Percentiles rank a stretch among this genome's conserved stretches.
These are phyloP conservation scores for Yponomeuta cagnagella DNA, from an alignment of 2,888 invertebrate genomes.

Conservation along the genomic window DNA sequence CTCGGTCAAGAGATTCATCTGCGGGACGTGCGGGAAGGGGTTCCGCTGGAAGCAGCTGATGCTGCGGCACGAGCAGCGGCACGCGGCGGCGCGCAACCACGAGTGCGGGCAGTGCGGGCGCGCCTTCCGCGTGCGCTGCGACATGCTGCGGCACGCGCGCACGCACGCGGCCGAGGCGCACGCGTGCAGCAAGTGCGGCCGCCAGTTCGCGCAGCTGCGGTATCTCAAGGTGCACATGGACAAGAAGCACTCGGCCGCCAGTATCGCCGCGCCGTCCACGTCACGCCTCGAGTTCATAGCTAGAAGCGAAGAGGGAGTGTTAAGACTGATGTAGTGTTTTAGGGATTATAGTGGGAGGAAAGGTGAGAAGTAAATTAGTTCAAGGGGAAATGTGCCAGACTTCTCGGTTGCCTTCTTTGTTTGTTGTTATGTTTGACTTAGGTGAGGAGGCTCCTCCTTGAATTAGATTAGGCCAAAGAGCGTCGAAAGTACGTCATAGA, in stretches of 20 bases:
- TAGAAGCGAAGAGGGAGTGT: neutral
- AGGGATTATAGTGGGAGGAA: neutral
- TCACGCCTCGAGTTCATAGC: constrained; percentile 13
- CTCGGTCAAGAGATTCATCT: constrained; percentile 38
- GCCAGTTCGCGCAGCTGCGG: constrained; percentile 64
- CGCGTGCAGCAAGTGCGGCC: constrained; percentile 59
- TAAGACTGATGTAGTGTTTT: neutral
- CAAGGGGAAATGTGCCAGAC: neutral
- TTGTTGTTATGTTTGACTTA: too few species aligned
- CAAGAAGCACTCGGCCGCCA: constrained; percentile 37
- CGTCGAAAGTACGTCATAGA: too few species aligned
- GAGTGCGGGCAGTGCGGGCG: constrained; percentile 65
- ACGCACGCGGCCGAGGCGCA: constrained; percentile 60
- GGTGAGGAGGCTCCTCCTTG: too few species aligned
- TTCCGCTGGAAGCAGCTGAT: constrained; percentile 68
- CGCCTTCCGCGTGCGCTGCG: constrained; percentile 58
- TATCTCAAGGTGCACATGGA: constrained; percentile 68
- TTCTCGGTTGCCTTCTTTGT: too few species aligned
- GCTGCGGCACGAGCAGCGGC: constrained; percentile 55
- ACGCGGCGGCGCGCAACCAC: constrained; percentile 49
- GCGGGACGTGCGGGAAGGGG: constrained; percentile 44
- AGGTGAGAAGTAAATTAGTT: neutral
- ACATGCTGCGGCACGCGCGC: constrained; percentile 65
- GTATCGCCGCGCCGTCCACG: constrained; percentile 29
- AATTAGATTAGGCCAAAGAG: too few species aligned